phyloP scores from a whole-genome alignment of 2,797 vertebrate genomes.

The Masticophis lateralis region DNA sequence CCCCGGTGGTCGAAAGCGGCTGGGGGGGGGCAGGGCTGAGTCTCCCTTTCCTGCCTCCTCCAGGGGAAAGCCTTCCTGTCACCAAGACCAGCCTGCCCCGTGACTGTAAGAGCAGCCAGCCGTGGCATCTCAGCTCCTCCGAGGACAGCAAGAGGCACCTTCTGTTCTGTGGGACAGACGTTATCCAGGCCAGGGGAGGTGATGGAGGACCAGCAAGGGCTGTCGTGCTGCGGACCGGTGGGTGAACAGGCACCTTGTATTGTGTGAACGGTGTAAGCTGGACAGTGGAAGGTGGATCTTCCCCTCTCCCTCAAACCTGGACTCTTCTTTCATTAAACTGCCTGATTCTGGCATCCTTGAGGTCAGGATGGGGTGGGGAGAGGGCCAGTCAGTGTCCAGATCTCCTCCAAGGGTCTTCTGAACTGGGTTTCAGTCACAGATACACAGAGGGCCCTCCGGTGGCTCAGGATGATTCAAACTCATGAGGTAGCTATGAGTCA shows the following conservation, averaged over 20 bases:
- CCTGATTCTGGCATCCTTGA: not conserved
- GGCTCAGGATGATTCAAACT: not conserved
- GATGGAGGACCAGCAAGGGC: slow-evolving; percentile 58
- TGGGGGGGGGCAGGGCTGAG: too few relatives aligned
- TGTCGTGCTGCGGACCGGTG: slow-evolving; percentile 74
- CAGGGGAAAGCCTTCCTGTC: slow-evolving; percentile 78
- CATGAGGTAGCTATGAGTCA: not conserved
- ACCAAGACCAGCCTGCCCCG: slow-evolving; percentile 70
- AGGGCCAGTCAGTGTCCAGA: not conserved
- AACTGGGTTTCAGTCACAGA: not conserved
- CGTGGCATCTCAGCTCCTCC: slow-evolving; percentile 69
- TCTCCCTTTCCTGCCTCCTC: slow-evolving; percentile 32
- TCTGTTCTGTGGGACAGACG: slow-evolving; percentile 78
- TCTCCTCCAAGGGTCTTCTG: not conserved
- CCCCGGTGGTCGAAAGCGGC: fast-evolving
- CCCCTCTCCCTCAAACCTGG: not conserved
- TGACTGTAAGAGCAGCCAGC: slow-evolving; percentile 27
- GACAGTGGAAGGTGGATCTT: not conserved
- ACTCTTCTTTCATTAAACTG: not conserved
- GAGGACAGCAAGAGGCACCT: slow-evolving; percentile 71
- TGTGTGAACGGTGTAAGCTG: too few relatives aligned
- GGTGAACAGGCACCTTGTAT: not conserved
- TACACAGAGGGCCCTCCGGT: not conserved
- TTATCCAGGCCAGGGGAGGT: slow-evolving; percentile 70
- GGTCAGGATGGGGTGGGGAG: not conserved